A percentile compares a stretch with the other conserved stretches of the same genome.
Conservation (phyloP, 2,113 vertebrate genomes). For the Prochilodus magdalenae region DNA sequence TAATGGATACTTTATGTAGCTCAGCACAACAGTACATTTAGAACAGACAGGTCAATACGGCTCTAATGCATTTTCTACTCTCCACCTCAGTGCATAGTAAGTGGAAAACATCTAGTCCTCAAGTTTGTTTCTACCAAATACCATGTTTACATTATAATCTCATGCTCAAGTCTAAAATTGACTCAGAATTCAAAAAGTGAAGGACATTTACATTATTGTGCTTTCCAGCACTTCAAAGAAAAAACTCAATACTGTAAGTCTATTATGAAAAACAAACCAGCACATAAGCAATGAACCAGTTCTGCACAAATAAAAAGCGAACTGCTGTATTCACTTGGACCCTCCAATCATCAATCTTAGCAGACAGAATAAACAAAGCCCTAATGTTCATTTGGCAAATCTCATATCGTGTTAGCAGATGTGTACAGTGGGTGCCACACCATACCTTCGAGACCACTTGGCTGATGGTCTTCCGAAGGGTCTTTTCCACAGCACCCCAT, state of each 20-base stretch:
- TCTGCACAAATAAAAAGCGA: too few relatives aligned
- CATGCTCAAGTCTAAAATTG: too few relatives aligned
- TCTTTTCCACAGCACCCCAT: constrained; percentile 96
- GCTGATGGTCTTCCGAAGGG: constrained; percentile 91
- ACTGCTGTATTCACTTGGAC: too few relatives aligned
- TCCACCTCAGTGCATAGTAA: not conserved
- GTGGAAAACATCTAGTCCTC: not conserved
- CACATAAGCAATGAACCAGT: too few relatives aligned
- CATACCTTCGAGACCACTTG: constrained; percentile 95
- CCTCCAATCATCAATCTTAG: too few relatives aligned
- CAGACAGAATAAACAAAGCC: not conserved
- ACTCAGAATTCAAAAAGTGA: too few relatives aligned
- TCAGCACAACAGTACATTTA: not conserved
- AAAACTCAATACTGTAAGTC: too few relatives aligned
- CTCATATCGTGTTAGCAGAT: too few relatives aligned
- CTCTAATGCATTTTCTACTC: not conserved
- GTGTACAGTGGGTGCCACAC: constrained; percentile 24
- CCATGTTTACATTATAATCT: too few relatives aligned
- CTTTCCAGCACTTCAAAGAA: too few relatives aligned
- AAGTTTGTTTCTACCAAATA: not conserved
- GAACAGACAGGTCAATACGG: not conserved
- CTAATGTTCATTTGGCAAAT: not conserved
- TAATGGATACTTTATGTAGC: not conserved
- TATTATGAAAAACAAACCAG: too few relatives aligned
- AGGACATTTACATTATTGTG: too few relatives aligned